Evolutionary conservation across 2,888 invertebrate species (phyloP), one percentile per base, ranked within the genome.

Genomic region (Netelia virgata): DNA sequence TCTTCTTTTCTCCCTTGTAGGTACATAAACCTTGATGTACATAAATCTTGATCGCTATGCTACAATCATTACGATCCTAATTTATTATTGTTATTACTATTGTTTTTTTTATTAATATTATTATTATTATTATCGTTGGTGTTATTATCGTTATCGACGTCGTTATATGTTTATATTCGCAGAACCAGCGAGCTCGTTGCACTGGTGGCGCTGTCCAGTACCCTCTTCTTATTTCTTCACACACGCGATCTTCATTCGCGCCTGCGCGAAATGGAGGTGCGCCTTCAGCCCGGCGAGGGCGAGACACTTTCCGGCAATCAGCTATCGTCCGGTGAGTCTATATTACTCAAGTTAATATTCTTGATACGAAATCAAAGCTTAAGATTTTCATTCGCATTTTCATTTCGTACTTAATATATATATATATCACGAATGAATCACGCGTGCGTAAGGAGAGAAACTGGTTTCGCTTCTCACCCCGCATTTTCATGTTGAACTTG

Each of bases 171-270:
- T 89, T 92, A 91, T 88, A 87, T 82, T 95, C 95, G 68, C 95
- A 97, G 97, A 94, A 97, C 97, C 78, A 97, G 97, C 91, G 97
- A 97, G 94, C 94, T 97, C 91, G 96, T 97, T 88, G 97, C 97
- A 18, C 94, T 97, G 86, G 95, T 97, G 91, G 97, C 97, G 47
- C 96, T 97, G 86, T 97, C 97, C 66, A 97, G 97, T 90, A 97
- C 97, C 1, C 94, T 97, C 90, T 97, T 97, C 94, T 95, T 97
- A 90, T 97, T 97, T 94, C 95, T 97, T 87, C 97, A 97, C 94
- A 97, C 97, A 72, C 95, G 97, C 89, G 97, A 97, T 92, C 94
- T 97, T 84, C 97, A 97, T 94, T 97, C 97, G 85, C 96, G 97
- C 93, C 95, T 97, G 87, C 96, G 96, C 86, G 96, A 97, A 93